Percentiles rank a stretch among this genome's conserved stretches.
phyloP scores from a whole-genome alignment of 2,888 invertebrate species.

The Galeopsomyia nigrocyanea region DNA sequence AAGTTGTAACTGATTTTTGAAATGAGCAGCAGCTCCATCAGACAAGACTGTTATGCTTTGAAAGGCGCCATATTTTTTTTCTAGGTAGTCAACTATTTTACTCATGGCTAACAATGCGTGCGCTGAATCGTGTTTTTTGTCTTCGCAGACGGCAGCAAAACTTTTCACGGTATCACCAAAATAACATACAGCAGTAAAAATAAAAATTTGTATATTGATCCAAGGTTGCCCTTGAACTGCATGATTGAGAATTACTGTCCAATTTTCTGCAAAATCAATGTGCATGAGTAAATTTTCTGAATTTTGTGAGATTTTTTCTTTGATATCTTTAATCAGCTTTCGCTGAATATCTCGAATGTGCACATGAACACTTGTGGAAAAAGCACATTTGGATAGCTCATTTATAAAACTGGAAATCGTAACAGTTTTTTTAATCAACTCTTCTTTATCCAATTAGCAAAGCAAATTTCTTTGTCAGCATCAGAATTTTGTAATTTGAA shows the following conservation, averaged over 20 bases:
- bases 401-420: too few species aligned
- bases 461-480: too few species aligned
- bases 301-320: too few species aligned
- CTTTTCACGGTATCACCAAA: background rate
- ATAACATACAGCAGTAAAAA: conserved; percentile 25
- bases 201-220: conserved; percentile 17
- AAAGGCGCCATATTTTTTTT: background rate
- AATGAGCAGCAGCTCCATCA: conserved; percentile 23
- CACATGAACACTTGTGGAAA: too few species aligned
- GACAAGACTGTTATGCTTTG: conserved; percentile 15
- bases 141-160: background rate
- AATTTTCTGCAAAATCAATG: conserved; percentile 27
- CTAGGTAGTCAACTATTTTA: background rate
- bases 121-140: conserved; percentile 11
- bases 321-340: too few species aligned
- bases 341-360: too few species aligned
- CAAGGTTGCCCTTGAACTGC: conserved; percentile 19
- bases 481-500: too few species aligned
- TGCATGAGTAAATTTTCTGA: background rate
- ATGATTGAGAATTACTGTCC: conserved; percentile 8
- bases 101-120: background rate
- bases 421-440: too few species aligned
- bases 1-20: conserved; percentile 22
- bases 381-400: too few species aligned
- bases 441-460: too few species aligned